phyloP scores from a whole-genome alignment of 2,113 vertebrate genomes.

The Tachuris rubrigastra region DNA sequence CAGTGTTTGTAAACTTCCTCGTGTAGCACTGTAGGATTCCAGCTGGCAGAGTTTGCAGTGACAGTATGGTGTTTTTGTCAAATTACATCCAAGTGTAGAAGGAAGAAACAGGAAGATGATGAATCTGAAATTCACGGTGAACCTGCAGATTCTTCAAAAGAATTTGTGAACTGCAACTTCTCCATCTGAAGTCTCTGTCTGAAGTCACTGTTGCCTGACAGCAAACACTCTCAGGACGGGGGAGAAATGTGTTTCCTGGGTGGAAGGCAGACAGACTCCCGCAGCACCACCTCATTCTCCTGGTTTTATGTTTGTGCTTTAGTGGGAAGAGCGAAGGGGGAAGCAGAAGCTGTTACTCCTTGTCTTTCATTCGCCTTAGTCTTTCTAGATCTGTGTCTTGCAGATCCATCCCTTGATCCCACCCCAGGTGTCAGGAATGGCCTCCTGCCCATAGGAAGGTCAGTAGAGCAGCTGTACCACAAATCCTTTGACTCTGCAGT shows the following conservation, averaged over 20 bases:
- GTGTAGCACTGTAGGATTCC: not conserved
- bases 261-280: not conserved
- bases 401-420: not conserved
- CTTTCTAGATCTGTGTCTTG: not conserved
- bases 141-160: not conserved
- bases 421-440: not conserved
- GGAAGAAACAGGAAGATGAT: not conserved
- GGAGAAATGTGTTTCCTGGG: not conserved
- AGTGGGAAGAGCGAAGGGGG: not conserved
- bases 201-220: not conserved
- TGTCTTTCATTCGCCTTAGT: not conserved
- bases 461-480: not conserved
- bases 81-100: not conserved
- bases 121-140: not conserved
- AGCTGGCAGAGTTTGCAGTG: constrained; percentile 3
- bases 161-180: not conserved
- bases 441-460: not conserved
- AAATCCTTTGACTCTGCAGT: not conserved
- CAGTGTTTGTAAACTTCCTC: not conserved
- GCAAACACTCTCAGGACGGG: not conserved
- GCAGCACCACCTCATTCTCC: not conserved
- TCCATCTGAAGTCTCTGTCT: not conserved
- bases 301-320: not conserved
- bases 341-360: not conserved
- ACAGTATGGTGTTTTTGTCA: not conserved